A percentile compares a stretch with the other conserved stretches of the same genome.
Conservation (phyloP, 2,888 invertebrate species). For the Heteromurus nitidus region DNA sequence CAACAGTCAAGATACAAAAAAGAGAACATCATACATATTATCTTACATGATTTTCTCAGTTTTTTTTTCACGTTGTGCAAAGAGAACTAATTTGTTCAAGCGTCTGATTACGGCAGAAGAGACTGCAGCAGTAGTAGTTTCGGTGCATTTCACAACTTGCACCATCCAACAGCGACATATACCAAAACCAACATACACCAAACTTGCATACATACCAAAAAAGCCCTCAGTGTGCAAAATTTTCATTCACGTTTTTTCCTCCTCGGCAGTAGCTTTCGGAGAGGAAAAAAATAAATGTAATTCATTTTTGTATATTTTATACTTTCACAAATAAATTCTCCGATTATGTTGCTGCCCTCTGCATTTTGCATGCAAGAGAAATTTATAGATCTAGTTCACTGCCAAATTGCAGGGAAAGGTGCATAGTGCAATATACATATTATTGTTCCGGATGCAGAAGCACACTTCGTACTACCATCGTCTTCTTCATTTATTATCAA, state of each 20-base stretch:
- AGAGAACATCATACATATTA: too few species aligned
- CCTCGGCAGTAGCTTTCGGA: background rate
- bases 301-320: background rate
- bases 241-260: background rate
- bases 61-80: constrained; percentile 11
- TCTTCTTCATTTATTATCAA: constrained; percentile 10
- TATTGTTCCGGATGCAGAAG: background rate
- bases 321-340: too few species aligned
- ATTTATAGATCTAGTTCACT: background rate
- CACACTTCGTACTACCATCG: background rate
- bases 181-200: background rate
- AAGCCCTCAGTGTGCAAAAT: too few species aligned
- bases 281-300: background rate
- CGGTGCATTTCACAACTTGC: constrained; percentile 41
- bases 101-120: background rate
- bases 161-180: background rate
- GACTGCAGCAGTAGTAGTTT: constrained; percentile 2
- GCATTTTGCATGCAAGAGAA: background rate
- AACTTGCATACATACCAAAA: too few species aligned
- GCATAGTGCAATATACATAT: constrained; percentile 7
- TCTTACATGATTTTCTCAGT: too few species aligned
- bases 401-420: constrained; percentile 6
- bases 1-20: too few species aligned
- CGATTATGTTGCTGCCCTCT: too few species aligned
- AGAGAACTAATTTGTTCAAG: background rate